Percentiles rank a stretch among this genome's conserved stretches.
Evolutionary conservation across 1,140 invertebrate species (phyloP).

Genomic region (Oncopodura yosiiana): DNA sequence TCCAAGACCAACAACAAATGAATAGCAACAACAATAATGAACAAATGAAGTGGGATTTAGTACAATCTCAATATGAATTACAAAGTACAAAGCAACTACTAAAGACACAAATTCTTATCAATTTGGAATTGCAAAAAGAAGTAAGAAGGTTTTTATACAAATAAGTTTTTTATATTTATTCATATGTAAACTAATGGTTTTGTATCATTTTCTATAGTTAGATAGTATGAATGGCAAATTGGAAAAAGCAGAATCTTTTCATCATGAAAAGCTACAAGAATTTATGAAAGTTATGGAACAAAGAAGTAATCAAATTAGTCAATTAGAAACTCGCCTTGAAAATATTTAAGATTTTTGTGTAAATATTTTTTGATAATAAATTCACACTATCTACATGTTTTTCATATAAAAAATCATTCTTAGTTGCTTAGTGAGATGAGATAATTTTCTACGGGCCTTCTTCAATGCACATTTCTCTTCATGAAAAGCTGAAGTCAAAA

Average conservation of each 20-base stretch:
- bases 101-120: conserved; percentile 12
- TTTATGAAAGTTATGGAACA: conserved; percentile 14
- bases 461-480: no score
- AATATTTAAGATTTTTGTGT: no score
- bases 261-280: conserved; percentile 16
- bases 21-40: no score
- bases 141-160: conserved; percentile 3
- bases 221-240: conserved; percentile 6
- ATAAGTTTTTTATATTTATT: neutral
- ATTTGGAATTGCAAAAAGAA: conserved; percentile 17
- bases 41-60: neutral
- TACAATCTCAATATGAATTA: conserved; percentile 14
- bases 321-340: conserved; percentile 18
- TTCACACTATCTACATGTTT: no score
- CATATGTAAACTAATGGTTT: neutral
- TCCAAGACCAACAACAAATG: no score
- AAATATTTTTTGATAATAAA: no score
- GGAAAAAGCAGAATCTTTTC: conserved; percentile 16
- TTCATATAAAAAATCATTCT: no score
- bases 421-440: no score
- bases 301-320: conserved; percentile 11
- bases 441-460: no score
- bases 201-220: neutral
- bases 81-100: conserved; percentile 15
- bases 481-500: no score